These are phyloP conservation scores for Todus mexicanus DNA, from an alignment of 2,797 vertebrate species.

Conservation along the genomic window DNA sequence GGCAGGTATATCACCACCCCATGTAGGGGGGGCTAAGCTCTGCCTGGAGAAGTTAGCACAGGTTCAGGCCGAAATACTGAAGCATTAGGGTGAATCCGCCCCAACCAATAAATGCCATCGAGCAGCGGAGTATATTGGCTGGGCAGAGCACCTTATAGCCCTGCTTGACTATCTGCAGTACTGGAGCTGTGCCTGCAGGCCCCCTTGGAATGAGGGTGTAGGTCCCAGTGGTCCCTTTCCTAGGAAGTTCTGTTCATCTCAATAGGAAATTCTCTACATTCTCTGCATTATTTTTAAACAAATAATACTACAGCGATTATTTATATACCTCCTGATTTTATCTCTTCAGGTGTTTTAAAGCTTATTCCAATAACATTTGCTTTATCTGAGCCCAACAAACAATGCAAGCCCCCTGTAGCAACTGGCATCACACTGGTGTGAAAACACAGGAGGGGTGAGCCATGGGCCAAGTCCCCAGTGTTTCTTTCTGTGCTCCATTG, in stretches of 20 bases:
- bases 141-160: background rate
- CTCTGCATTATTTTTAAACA: background rate
- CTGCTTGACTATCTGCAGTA: background rate
- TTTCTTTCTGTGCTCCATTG: background rate
- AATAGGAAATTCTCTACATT: background rate
- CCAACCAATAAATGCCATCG: background rate
- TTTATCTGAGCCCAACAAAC: background rate
- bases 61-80: background rate
- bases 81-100: background rate
- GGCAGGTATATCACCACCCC: background rate
- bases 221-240: background rate
- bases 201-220: background rate
- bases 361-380: background rate
- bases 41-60: background rate
- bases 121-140: background rate
- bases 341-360: background rate
- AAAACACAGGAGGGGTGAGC: background rate
- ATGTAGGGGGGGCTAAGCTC: background rate
- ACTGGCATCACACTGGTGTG: background rate
- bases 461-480: background rate
- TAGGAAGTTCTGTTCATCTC: background rate
- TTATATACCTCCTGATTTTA: background rate
- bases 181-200: background rate
- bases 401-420: background rate
- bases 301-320: background rate